Evolutionary conservation across 2,113 vertebrate species (phyloP).

Genomic region (Phalacrocorax pelagicus): DNA sequence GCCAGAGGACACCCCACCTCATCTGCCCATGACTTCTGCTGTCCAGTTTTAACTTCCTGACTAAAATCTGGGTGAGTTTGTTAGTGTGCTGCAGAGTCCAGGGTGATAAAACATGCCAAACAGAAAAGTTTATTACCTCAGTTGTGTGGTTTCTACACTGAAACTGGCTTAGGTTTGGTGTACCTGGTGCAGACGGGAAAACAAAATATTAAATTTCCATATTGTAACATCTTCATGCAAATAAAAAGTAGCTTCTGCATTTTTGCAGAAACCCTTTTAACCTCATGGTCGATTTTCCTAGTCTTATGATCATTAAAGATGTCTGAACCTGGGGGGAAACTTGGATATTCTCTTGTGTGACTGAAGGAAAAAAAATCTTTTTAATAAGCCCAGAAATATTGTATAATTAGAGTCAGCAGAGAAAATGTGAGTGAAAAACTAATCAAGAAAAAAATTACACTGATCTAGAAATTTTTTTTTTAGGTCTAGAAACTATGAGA

Average conservation of each 20-base stretch:
- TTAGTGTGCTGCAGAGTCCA: not conserved
- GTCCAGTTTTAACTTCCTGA: not conserved
- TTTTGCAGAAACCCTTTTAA: not conserved
- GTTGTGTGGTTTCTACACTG: not conserved
- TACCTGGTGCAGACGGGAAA: not conserved
- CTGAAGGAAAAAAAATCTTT: not conserved
- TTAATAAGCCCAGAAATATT: not conserved
- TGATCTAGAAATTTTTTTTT: not conserved
- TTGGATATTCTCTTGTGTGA: not conserved
- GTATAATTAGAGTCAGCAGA: not conserved
- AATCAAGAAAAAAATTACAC: not conserved
- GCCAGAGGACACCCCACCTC: not conserved
- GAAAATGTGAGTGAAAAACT: not conserved
- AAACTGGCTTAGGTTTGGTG: not conserved
- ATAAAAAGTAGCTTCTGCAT: not conserved
- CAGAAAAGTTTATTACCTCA: not conserved
- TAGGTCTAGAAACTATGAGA: not conserved
- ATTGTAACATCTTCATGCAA: not conserved
- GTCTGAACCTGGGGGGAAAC: not conserved
- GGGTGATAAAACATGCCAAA: not conserved
- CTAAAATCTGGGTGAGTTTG: not conserved
- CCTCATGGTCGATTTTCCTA: not conserved
- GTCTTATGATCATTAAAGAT: not conserved
- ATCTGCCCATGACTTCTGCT: not conserved
- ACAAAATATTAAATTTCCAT: not conserved